Percentiles rank a stretch among this genome's conserved stretches.
phyloP scores from a whole-genome alignment of 2,888 invertebrate genomes.

The Crioceris asparagi region DNA sequence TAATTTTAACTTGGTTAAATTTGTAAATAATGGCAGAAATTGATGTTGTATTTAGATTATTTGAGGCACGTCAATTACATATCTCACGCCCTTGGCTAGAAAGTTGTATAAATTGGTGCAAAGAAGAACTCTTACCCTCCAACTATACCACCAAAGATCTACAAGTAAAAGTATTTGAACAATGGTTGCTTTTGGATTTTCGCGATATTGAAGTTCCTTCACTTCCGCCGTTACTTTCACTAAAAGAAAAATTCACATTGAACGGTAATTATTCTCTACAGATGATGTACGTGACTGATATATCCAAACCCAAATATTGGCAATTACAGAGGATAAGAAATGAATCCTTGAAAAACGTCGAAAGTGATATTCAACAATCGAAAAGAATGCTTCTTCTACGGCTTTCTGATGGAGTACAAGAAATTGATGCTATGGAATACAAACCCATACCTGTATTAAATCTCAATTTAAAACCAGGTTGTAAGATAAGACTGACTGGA shows the following conservation, averaged over 20 bases:
- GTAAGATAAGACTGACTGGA: constrained; percentile 55
- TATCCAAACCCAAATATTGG: constrained; percentile 43
- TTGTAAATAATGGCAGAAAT: too few relatives aligned
- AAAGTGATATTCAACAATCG: constrained; percentile 41
- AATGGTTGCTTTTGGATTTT: constrained; percentile 57
- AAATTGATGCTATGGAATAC: constrained; percentile 62
- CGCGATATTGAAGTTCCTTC: constrained; percentile 51
- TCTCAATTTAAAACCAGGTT: constrained; percentile 49
- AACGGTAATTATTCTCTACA: constrained; percentile 51
- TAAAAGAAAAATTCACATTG: constrained; percentile 36
- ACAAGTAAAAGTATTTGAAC: constrained; percentile 48
- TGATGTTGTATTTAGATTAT: too few relatives aligned
- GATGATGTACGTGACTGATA: constrained; percentile 49
- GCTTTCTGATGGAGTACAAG: constrained; percentile 65
- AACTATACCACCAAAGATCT: constrained; percentile 41
- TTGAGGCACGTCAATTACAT: too few relatives aligned
- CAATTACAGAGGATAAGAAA: constrained; percentile 40
- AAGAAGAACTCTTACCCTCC: constrained; percentile 34
- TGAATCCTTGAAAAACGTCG: constrained; percentile 43
- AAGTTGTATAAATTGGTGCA: constrained; percentile 45
- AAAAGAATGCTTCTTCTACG: constrained; percentile 58
- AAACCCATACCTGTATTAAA: constrained; percentile 47
- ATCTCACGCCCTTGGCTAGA: constrained; percentile 30
- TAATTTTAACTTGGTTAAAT: too few relatives aligned
- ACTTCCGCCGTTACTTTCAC: constrained; percentile 46